Evolutionary conservation across 2,113 vertebrate genomes (phyloP).

Genomic region (Prionailurus viverrinus): DNA sequence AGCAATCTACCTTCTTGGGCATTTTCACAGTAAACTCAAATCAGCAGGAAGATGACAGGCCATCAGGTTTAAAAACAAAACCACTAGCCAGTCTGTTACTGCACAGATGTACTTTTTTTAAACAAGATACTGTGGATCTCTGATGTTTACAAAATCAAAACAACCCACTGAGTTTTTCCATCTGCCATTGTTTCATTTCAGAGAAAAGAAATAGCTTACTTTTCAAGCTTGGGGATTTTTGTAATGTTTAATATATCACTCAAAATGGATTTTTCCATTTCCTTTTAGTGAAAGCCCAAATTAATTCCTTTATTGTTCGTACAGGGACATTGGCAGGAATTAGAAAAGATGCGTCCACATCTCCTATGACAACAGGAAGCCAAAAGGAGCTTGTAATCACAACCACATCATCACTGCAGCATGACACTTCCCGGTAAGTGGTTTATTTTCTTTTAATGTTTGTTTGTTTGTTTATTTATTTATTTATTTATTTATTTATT

Average conservation of each 20-base stretch:
- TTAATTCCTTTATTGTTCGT: constrained; percentile 77
- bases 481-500: too few species aligned
- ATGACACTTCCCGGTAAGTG: constrained; percentile 80
- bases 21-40: constrained; percentile 43
- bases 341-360: constrained; percentile 88
- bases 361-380: constrained; percentile 84
- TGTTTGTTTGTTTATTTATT: too few species aligned
- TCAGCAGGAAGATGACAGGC: background rate
- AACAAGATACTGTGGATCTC: background rate
- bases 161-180: constrained; percentile 48
- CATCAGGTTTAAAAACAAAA: constrained; percentile 51
- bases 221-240: background rate
- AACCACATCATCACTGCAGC: constrained; percentile 75
- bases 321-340: constrained; percentile 77
- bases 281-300: constrained; percentile 36
- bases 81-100: constrained; percentile 6
- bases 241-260: constrained; percentile 20
- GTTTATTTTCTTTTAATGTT: too few species aligned
- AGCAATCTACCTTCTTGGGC: background rate
- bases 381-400: constrained; percentile 71
- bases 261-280: constrained; percentile 1
- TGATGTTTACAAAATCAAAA: constrained; percentile 61
- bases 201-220: background rate
- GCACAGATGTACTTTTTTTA: constrained; percentile 4
- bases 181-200: constrained; percentile 43